Conservation (phyloP, 2,797 vertebrate species). For the Tamandua tetradactyla region DNA sequence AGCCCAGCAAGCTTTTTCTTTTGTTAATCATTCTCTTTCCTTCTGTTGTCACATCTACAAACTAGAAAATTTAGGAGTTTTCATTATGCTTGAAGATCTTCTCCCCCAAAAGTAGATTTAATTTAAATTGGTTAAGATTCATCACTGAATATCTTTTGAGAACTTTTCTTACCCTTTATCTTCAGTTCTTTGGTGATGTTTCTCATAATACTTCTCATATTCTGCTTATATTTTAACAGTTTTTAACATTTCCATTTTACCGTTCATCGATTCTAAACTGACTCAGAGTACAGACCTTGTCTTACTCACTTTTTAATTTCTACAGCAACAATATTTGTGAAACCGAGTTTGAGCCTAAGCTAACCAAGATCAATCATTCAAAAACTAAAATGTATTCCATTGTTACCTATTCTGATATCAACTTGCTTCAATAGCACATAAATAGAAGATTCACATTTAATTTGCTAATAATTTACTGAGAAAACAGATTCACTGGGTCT, state of each 20-base stretch:
- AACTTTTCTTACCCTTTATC: not conserved
- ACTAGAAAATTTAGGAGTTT: slow-evolving; percentile 29
- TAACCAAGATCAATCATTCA: slow-evolving; percentile 42
- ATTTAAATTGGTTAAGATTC: not conserved
- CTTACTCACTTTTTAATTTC: not conserved
- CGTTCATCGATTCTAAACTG: not conserved
- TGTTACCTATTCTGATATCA: not conserved
- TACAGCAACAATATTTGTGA: not conserved
- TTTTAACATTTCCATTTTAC: not conserved
- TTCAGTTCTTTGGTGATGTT: not conserved
- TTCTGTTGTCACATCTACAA: not conserved
- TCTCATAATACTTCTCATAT: not conserved
- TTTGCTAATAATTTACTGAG: slow-evolving; percentile 22
- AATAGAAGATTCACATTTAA: not conserved
- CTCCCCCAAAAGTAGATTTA: not conserved
- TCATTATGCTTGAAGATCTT: not conserved
- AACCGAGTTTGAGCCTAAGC: not conserved
- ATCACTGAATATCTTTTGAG: not conserved
- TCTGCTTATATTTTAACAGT: slow-evolving; percentile 36
- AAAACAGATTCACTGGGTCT: not conserved
- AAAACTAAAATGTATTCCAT: not conserved
- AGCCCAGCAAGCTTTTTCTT: not conserved
- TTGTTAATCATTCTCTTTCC: not conserved
- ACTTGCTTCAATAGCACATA: not conserved
- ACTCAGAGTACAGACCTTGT: not conserved